Evolutionary conservation across 2,797 vertebrate genomes (phyloP).

Genomic region (Sebastes oblongus): DNA sequence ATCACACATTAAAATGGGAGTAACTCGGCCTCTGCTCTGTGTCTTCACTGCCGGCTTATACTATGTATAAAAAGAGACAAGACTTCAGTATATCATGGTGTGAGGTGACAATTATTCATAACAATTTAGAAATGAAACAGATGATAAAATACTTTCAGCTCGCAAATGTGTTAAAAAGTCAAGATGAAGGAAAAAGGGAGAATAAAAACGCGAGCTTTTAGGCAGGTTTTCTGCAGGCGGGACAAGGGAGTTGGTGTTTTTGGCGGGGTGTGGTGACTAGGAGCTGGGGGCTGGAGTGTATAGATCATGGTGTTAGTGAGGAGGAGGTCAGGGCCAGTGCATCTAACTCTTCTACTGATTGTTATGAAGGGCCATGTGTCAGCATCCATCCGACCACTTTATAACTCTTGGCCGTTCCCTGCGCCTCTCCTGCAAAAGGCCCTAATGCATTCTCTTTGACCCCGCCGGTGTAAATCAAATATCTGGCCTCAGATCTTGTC

Average conservation of each 20-base stretch:
- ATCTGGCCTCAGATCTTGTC: constrained; percentile 70
- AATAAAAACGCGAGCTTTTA: background rate
- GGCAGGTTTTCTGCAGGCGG: background rate
- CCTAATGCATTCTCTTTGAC: constrained; percentile 85
- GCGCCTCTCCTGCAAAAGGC: constrained; percentile 68
- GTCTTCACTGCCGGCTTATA: background rate
- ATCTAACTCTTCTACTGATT: constrained; percentile 75
- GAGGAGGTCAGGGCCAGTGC: constrained; percentile 71
- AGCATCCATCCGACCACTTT: constrained; percentile 76
- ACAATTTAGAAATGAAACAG: constrained; percentile 1
- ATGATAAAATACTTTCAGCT: background rate
- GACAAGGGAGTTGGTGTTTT: constrained; percentile 20
- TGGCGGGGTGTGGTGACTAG: constrained; percentile 11
- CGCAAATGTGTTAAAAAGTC: constrained; percentile 8
- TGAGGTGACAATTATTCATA: constrained; percentile 17
- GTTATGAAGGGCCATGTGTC: constrained; percentile 79
- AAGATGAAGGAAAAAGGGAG: background rate
- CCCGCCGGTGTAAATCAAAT: constrained; percentile 78
- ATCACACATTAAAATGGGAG: constrained; percentile 55
- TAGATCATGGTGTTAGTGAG: constrained; percentile 59
- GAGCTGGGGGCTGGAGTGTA: constrained; percentile 44
- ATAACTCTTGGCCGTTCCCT: constrained; percentile 71
- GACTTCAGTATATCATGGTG: background rate
- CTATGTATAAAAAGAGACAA: background rate
- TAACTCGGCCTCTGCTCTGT: constrained; percentile 5